phyloP scores from a whole-genome alignment of 2,113 vertebrate species.

The Laticauda laticaudata region DNA sequence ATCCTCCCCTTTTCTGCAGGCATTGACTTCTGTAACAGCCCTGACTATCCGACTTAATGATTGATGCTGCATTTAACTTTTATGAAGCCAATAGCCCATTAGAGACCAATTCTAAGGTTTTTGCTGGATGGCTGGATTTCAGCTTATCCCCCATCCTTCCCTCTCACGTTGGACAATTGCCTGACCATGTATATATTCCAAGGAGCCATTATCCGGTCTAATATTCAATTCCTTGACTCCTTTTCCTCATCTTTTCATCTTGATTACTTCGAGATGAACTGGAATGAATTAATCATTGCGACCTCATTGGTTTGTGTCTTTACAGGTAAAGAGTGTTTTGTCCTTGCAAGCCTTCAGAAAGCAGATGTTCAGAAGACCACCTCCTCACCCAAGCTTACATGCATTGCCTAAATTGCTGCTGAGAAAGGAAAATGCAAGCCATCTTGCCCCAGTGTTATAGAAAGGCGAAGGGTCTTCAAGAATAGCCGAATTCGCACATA shows the following conservation, averaged over 20 bases:
- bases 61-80: neutral
- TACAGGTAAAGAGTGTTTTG: conserved; percentile 58
- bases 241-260: neutral
- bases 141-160: neutral
- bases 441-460: conserved; percentile 61
- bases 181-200: neutral
- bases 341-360: conserved; percentile 29
- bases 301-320: neutral
- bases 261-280: neutral
- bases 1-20: neutral
- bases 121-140: neutral
- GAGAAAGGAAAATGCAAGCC: conserved; percentile 70
- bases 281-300: neutral
- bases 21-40: neutral
- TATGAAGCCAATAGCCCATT: neutral
- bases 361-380: neutral
- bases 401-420: conserved; percentile 70
- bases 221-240: neutral
- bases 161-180: neutral
- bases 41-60: neutral
- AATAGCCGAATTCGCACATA: neutral
- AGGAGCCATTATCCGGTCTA: neutral
- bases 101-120: neutral
- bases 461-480: conserved; percentile 59
- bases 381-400: neutral